phyloP scores from a whole-genome alignment of 2,797 vertebrate species.

The Harpagifer antarcticus region DNA sequence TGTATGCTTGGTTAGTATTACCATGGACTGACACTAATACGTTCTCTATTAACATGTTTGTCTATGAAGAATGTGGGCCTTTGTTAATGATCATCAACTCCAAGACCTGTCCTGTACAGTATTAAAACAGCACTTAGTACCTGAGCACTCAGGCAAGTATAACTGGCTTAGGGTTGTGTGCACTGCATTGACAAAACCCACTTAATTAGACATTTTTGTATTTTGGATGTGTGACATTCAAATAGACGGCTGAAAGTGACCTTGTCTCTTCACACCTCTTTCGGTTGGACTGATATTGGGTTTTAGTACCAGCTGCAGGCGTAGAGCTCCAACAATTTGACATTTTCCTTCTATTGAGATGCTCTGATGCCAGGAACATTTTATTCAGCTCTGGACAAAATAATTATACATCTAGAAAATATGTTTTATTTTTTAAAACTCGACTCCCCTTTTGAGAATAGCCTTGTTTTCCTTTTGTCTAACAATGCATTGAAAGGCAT shows the following conservation, averaged over 20 bases:
- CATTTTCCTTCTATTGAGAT: slow-evolving; percentile 30
- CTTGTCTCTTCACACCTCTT: slow-evolving; percentile 23
- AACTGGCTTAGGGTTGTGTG: slow-evolving; percentile 33
- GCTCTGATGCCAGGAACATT: slow-evolving; percentile 15
- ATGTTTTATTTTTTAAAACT: neutral
- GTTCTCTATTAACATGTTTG: slow-evolving; percentile 21
- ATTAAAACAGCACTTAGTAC: slow-evolving; percentile 16
- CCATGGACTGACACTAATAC: slow-evolving; percentile 38
- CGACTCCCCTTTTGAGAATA: slow-evolving; percentile 24
- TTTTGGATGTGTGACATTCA: slow-evolving; percentile 45
- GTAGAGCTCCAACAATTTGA: slow-evolving; percentile 18
- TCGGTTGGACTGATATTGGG: slow-evolving; percentile 32
- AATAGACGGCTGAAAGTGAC: slow-evolving; percentile 34
- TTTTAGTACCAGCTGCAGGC: slow-evolving; percentile 37
- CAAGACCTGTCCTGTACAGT: slow-evolving; percentile 9
- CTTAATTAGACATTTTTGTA: slow-evolving; percentile 17
- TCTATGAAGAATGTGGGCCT: slow-evolving; percentile 18
- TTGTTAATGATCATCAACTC: slow-evolving; percentile 45
- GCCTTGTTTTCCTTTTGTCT: slow-evolving; percentile 22
- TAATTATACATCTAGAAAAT: slow-evolving; percentile 4
- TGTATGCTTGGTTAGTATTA: slow-evolving; percentile 35
- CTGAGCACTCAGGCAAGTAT: slow-evolving; percentile 29
- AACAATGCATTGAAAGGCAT: slow-evolving; percentile 30
- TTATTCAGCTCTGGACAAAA: slow-evolving; percentile 19
- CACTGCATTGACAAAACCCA: slow-evolving; percentile 30